A percentile compares a stretch with the other conserved stretches of the same genome.
These are phyloP conservation scores for Antheraea yamamai DNA, from an alignment of 2,888 invertebrate genomes.

Conservation along the genomic window DNA sequence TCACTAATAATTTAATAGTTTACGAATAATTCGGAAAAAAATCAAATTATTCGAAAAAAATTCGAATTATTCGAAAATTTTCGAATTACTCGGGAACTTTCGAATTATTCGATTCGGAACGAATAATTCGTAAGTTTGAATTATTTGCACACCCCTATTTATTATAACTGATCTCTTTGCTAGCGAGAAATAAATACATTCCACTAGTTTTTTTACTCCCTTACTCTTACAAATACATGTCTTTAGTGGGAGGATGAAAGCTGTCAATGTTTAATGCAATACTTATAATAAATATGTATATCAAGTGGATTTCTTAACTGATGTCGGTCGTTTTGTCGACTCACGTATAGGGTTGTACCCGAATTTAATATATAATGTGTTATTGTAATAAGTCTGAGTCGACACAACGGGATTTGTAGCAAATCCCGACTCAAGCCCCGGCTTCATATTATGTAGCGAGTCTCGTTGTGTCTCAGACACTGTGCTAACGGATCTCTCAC, in stretches of 20 bases:
- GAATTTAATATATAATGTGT: not conserved
- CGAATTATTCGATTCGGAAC: too few species aligned
- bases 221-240: not conserved
- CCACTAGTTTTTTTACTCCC: not conserved
- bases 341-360: not conserved
- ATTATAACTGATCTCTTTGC: not conserved
- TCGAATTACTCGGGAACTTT: too few species aligned
- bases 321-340: not conserved
- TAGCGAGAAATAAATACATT: not conserved
- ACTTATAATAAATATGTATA: not conserved
- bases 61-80: too few species aligned
- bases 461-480: constrained; percentile 1
- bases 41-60: too few species aligned
- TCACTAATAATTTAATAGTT: too few species aligned
- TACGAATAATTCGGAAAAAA: too few species aligned
- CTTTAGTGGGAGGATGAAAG: not conserved
- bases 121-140: too few species aligned
- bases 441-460: not conserved
- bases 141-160: too few species aligned
- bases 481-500: not conserved
- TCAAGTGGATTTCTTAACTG: not conserved
- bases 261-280: not conserved
- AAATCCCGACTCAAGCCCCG: not conserved
- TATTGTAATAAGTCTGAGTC: not conserved
- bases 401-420: not conserved